Base-by-base conservation (phyloP, 2,888 invertebrate species). In the Diarsia dahlii region DNA sequence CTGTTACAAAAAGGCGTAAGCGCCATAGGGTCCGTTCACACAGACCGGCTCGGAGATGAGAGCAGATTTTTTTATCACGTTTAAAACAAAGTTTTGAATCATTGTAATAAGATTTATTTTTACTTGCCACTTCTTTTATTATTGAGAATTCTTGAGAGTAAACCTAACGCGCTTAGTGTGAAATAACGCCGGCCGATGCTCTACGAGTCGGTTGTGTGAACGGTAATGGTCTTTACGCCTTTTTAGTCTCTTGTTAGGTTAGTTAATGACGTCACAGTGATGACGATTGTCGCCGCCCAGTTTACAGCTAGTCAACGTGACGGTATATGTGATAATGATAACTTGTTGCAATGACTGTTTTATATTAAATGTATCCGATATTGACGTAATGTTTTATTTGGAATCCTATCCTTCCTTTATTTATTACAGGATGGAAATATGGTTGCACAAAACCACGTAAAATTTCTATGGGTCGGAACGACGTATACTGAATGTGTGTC, bases 331-430 rank as follows among this genome's bases (percentile, higher is more conserved):
- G 91, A 93, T 93, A 92, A 84, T 92, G 91, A 93, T 93, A 92
- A 84, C 84, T 91, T 92, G 93, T 93, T 93, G 92, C 92, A 92
- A 92, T 91, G 89, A 91, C 91, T 94, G 93, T 94, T 94, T 93
- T 92, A 92, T 94, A 93, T 92, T 94, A 93, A 92, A 92, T 93
- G 86, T 88, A 88, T 87, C 90, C 90, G 90, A 90, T 90, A 90
- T 89, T 90, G 18, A n/a, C 2, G 0, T 13, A 65, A 87, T 90
- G 39, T 89, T 89, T 91, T 78, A 86, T 84, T 86, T 71, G 12
- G 34, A 20, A n/a, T 52, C 68, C 46, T 73, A 52, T 50, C 28
- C 28, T 60, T 45, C 13, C 39, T n/a, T 39, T 58, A 13, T 23
- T 50, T 39, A 39, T 39, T 39, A 8, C 39, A 39, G 39, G 8